phyloP scores from a whole-genome alignment of 2,113 vertebrate species.

The Arizona elegans region DNA sequence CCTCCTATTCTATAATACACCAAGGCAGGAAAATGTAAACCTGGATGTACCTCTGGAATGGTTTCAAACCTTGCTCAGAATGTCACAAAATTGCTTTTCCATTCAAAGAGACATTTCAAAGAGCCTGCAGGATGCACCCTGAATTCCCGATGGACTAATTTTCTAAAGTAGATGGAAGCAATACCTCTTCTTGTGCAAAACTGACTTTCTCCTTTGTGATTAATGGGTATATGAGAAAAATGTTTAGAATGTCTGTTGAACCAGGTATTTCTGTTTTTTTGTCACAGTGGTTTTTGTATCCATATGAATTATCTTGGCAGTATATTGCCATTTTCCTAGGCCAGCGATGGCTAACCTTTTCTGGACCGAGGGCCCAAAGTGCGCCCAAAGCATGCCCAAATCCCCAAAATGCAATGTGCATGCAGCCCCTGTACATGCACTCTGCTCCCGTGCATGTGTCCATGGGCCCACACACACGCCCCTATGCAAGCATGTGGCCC shows the following conservation, averaged over 20 bases:
- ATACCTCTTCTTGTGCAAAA: constrained; percentile 20
- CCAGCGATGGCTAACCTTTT: too few species aligned
- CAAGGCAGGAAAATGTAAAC: background rate
- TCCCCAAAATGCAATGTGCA: too few species aligned
- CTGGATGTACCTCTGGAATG: background rate
- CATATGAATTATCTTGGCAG: constrained; percentile 5
- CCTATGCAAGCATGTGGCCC: too few species aligned
- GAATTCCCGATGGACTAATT: background rate
- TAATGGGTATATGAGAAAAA: constrained; percentile 38
- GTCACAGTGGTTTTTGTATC: constrained; percentile 31
- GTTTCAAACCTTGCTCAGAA: background rate
- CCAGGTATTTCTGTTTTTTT: constrained; percentile 7
- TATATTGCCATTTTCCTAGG: constrained; percentile 14
- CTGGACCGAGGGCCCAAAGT: too few species aligned
- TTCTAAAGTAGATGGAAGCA: constrained; percentile 2
- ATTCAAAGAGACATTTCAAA: background rate
- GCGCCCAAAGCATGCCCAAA: too few species aligned
- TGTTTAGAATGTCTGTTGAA: constrained; percentile 34
- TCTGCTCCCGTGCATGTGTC: too few species aligned
- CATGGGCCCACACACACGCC: too few species aligned
- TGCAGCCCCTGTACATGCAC: too few species aligned
- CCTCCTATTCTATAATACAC: background rate
- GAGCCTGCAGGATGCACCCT: background rate
- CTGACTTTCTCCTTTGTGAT: constrained; percentile 27
- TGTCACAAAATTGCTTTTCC: background rate